These are phyloP conservation scores for Harpagoxenus sublaevis DNA, from an alignment of 2,888 invertebrate genomes.

Conservation along the genomic window DNA sequence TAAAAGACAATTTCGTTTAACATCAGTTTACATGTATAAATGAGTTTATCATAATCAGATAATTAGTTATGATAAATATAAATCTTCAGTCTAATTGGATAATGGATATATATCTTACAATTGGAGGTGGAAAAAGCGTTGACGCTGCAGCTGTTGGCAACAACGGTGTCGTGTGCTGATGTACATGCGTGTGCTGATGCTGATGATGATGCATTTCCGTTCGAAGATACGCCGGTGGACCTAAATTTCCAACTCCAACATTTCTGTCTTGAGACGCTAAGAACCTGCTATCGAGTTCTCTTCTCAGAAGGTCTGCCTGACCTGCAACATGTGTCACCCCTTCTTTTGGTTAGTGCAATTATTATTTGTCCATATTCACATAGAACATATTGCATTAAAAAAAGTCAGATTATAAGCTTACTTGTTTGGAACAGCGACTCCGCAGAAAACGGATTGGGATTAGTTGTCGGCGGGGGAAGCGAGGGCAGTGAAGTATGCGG, in stretches of 20 bases:
- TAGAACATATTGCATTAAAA: neutral
- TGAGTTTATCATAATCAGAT: neutral
- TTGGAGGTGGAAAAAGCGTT: conserved; percentile 89
- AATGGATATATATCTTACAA: conserved; percentile 87
- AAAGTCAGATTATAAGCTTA: conserved; percentile 87
- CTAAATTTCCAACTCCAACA: conserved; percentile 86
- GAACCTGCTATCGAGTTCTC: conserved; percentile 96
- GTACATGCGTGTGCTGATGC: conserved; percentile 96
- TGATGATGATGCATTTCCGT: conserved; percentile 97
- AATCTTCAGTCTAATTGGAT: neutral
- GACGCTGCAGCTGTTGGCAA: conserved; percentile 88
- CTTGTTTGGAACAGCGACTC: conserved; percentile 95
- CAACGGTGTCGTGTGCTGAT: conserved; percentile 92
- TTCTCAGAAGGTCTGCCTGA: conserved; percentile 94
- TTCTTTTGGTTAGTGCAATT: conserved; percentile 70
- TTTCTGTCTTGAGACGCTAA: conserved; percentile 93
- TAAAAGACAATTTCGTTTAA: conserved; percentile 59
- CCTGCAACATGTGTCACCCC: conserved; percentile 87
- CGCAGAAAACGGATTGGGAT: conserved; percentile 95
- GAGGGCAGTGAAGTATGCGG: conserved; percentile 84
- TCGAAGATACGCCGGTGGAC: conserved; percentile 90
- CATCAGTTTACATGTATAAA: neutral
- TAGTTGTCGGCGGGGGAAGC: conserved; percentile 87
- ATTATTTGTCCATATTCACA: conserved; percentile 20
- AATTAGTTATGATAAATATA: neutral